Conservation (phyloP, 2,113 vertebrate genomes). For the Boulengeromyrus knoepffleri region DNA sequence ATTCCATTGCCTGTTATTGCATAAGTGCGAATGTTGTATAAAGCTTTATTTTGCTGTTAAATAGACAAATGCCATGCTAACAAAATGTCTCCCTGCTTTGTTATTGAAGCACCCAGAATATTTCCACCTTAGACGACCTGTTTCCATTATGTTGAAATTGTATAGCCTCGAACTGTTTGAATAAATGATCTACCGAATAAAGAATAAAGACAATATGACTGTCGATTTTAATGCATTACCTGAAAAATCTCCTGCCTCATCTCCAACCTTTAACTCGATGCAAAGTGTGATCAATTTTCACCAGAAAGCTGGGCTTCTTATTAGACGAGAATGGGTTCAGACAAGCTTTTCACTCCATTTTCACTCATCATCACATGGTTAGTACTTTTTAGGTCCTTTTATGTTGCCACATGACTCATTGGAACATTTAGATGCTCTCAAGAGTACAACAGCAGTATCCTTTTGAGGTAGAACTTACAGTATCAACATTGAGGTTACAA, state of each 20-base stretch:
- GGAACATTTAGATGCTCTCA: background rate
- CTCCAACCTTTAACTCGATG: background rate
- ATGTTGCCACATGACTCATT: background rate
- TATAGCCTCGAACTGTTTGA: background rate
- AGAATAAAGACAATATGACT: background rate
- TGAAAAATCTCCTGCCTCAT: background rate
- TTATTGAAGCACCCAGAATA: background rate
- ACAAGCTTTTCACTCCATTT: background rate
- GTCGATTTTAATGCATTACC: background rate
- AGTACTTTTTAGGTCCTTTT: background rate
- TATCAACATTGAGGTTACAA: background rate
- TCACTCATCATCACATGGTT: background rate
- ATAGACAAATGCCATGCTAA: background rate
- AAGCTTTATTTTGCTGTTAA: conserved; percentile 7
- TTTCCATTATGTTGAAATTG: background rate
- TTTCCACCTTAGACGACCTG: background rate
- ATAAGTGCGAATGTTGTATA: background rate
- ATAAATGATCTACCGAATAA: background rate
- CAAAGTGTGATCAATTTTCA: background rate
- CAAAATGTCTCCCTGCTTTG: background rate
- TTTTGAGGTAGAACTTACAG: background rate
- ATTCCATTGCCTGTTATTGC: background rate
- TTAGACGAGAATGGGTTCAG: no score
- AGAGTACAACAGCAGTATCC: background rate
- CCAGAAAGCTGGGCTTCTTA: no score